These are phyloP conservation scores for Parus major DNA, from an alignment of 2,113 vertebrate species.

Conservation along the genomic window DNA sequence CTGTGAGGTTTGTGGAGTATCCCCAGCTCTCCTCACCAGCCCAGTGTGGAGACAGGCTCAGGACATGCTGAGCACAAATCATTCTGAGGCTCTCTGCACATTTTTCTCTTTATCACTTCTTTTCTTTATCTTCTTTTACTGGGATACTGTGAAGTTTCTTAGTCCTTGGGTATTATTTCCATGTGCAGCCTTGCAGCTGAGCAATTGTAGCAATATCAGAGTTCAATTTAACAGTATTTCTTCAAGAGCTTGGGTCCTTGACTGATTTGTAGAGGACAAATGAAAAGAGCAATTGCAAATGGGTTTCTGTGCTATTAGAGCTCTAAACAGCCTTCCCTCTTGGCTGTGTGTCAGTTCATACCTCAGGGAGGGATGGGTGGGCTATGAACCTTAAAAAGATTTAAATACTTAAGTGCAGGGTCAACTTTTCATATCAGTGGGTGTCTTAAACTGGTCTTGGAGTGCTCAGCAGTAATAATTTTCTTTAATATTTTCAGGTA, in stretches of 20 bases:
- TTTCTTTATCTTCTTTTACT: background rate
- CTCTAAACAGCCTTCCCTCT: conserved; percentile 5
- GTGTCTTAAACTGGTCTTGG: background rate
- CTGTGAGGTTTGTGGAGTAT: background rate
- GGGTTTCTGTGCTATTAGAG: conserved; percentile 2
- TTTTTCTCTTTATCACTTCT: background rate
- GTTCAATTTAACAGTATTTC: background rate
- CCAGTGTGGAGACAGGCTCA: background rate
- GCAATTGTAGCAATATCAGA: background rate
- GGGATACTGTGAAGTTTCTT: background rate
- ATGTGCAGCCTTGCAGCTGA: background rate
- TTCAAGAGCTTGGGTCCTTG: conserved; percentile 17
- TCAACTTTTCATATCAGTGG: background rate
- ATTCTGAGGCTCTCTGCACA: background rate
- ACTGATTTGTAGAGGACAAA: conserved; percentile 46
- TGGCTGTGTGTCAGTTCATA: conserved; percentile 4
- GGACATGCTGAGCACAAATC: background rate
- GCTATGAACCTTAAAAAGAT: background rate
- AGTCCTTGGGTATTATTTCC: background rate
- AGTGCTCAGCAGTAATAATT: background rate
- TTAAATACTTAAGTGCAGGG: background rate
- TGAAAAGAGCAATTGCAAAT: conserved; percentile 20
- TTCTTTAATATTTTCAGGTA: background rate
- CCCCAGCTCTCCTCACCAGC: background rate
- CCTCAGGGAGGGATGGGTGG: background rate